These are phyloP conservation scores for Thaumatotibia leucotreta DNA, from an alignment of 1,140 invertebrate genomes.

Conservation along the genomic window DNA sequence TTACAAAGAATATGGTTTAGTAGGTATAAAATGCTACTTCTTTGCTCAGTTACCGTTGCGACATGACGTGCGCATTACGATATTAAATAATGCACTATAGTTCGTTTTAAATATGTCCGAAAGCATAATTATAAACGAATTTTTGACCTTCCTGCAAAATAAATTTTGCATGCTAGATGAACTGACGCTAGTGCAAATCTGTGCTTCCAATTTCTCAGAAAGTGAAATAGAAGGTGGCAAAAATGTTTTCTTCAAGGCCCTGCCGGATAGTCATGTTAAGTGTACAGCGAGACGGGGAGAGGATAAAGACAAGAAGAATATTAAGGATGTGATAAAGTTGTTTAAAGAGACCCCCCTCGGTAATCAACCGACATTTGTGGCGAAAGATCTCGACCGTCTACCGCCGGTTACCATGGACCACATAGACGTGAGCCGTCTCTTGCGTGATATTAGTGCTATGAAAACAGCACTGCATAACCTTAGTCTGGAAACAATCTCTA, in stretches of 20 bases:
- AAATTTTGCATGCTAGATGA: neutral
- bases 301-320: constrained; percentile 13
- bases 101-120: neutral
- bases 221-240: neutral
- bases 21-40: no score
- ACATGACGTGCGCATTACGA: no score
- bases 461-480: neutral
- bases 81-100: no score
- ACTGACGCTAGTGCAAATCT: constrained; percentile 2
- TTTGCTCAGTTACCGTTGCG: no score
- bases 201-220: neutral
- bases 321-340: neutral
- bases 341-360: neutral
- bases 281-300: neutral
- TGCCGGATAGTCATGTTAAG: neutral
- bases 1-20: no score
- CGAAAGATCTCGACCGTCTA: constrained; percentile 3
- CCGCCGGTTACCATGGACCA: neutral
- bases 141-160: constrained; percentile 9
- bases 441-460: neutral
- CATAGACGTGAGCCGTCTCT: neutral
- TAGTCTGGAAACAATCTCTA: neutral
- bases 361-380: neutral
- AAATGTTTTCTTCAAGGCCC: neutral
- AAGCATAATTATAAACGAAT: neutral